These are phyloP conservation scores for Cyphomyrus discorhynchus DNA, from an alignment of 2,113 vertebrate species.

Conservation along the genomic window DNA sequence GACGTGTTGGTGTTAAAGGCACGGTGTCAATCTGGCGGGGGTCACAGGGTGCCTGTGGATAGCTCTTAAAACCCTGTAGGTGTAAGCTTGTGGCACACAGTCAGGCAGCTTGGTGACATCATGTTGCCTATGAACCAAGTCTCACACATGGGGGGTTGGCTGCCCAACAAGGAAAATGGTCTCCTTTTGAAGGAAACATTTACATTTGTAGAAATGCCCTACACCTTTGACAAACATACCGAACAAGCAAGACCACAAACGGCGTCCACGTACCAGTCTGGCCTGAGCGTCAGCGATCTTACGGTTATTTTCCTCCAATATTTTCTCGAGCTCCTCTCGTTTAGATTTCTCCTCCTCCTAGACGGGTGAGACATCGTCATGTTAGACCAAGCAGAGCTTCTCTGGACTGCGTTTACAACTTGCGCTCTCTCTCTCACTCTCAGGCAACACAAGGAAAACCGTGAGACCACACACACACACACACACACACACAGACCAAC, in stretches of 20 bases:
- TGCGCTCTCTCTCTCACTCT: constrained; percentile 19
- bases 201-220: not conserved
- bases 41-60: not conserved
- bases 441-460: constrained; percentile 10
- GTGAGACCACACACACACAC: constrained; percentile 18
- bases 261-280: constrained; percentile 80
- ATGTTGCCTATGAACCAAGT: not conserved
- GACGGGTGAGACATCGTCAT: constrained; percentile 81
- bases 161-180: not conserved
- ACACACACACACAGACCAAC: constrained; percentile 23
- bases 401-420: constrained; percentile 16
- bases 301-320: constrained; percentile 99
- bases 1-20: not conserved
- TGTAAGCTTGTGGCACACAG: too few species aligned
- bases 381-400: constrained; percentile 69
- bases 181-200: not conserved
- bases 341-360: constrained; percentile 99
- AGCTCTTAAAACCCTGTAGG: not conserved
- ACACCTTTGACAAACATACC: not conserved
- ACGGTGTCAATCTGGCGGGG: not conserved
- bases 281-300: constrained; percentile 99
- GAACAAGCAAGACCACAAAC: not conserved
- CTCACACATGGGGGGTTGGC: not conserved
- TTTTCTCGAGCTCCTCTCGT: constrained; percentile 97
- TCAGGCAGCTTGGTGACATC: not conserved